Base-by-base conservation (phyloP, 2,113 vertebrate species). In the Phalacrocorax aristotelis region DNA sequence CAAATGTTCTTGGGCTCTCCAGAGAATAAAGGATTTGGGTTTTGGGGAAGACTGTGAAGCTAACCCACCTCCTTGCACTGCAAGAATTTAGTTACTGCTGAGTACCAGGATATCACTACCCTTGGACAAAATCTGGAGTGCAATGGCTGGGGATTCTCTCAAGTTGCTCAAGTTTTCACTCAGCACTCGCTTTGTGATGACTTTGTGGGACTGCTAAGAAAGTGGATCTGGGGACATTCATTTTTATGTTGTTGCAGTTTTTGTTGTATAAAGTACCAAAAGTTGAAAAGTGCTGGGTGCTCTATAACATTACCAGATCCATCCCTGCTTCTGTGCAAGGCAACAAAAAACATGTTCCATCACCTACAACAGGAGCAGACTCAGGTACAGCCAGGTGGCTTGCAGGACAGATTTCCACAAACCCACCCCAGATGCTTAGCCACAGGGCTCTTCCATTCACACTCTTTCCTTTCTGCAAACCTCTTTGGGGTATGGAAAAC, bases 1-100 rank as follows among this genome's bases (percentile, higher is more conserved):
- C 23, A 0, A 52, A 30, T 7, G 22, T 30, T 30, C 38, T 85
- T 38, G 10, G 9, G 9, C 1, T 72, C 9, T 44, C 38, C 2
- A 1, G 40, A 69, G 55, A 65, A 44, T 22, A n/a, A 89, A 80
- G 9, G 15, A 38, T 48, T 71, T 85, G 34, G 11, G 8, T n/a
- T 71, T 49, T 12, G 40, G 17, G 19, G 22, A 87, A 66, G 27
- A 20, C 25, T 61, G 16, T 29, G 38, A 77, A 62, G 13, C 36
- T 70, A 66, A 57, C 70, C 4, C 27, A 58, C 13, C 22, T 58
- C 42, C 55, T 60, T 71, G 15, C 14, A 7, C 42, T 19, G 14
- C 23, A 69, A 42, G 36, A 79, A 6, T 9, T 70, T 40, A 7
- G 14, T 55, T 17, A 11, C n/a, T 83, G 22, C 29, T 19, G 12